A percentile compares a stretch with the other conserved stretches of the same genome.
Conservation (phyloP, 2,797 vertebrate genomes). For the Chloroceryle inda region DNA sequence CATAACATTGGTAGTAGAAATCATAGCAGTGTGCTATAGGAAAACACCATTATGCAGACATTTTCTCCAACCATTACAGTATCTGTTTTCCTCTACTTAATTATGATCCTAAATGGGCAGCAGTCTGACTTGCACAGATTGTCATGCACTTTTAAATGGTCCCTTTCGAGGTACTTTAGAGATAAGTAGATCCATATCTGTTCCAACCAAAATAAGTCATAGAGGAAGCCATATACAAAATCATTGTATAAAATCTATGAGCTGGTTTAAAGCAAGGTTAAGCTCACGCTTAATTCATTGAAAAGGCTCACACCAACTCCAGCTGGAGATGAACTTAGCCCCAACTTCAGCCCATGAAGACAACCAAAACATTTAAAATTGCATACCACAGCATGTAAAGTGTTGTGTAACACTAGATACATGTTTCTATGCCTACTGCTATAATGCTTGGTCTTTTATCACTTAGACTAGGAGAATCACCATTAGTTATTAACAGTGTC, state of each 20-base stretch:
- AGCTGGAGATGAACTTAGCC: not conserved
- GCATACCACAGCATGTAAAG: not conserved
- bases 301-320: not conserved
- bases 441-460: not conserved
- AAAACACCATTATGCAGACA: not conserved
- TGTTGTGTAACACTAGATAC: not conserved
- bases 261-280: not conserved
- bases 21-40: not conserved
- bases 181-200: not conserved
- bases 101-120: not conserved
- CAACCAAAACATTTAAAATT: not conserved
- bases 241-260: not conserved
- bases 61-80: not conserved
- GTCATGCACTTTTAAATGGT: not conserved
- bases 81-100: not conserved
- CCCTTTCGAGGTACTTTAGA: not conserved
- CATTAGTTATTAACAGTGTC: not conserved
- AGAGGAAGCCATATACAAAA: not conserved
- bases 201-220: not conserved
- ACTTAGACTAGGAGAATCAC: not conserved
- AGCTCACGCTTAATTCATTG: not conserved
- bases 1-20: constrained; percentile 25
- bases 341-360: not conserved
- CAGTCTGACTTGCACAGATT: not conserved
- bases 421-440: not conserved